Conservation (phyloP, 2,113 vertebrate species). For the Daphoenositta chrysoptera region DNA sequence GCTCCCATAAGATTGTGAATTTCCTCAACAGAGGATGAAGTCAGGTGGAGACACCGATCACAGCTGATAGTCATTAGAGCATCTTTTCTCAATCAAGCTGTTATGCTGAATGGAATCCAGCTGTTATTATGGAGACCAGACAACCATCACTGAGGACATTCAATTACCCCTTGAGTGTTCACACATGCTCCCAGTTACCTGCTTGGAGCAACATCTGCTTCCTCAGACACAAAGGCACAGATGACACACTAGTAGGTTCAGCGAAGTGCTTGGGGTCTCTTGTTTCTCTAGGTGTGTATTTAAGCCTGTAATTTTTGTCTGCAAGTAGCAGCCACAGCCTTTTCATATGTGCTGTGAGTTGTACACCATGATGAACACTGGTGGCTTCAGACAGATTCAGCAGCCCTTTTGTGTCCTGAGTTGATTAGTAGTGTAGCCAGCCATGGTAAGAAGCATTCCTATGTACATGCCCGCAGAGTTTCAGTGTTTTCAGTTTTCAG, state of each 20-base stretch:
- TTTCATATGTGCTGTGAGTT: neutral
- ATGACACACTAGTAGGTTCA: neutral
- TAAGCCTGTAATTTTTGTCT: neutral
- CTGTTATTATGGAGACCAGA: neutral
- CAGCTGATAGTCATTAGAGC: neutral
- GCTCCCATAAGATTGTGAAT: neutral
- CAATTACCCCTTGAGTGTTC: neutral
- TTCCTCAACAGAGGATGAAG: neutral
- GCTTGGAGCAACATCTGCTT: neutral
- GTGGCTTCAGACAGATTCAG: neutral
- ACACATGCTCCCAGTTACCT: neutral
- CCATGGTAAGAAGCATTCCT: neutral
- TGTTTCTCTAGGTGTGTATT: neutral
- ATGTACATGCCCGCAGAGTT: neutral
- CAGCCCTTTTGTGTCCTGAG: neutral
- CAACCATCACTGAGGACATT: neutral
- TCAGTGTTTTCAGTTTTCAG: neutral
- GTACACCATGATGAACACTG: too few relatives aligned
- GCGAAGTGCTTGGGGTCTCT: neutral
- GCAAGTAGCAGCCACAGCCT: neutral
- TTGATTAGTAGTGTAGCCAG: neutral
- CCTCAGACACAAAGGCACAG: neutral
- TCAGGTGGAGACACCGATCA: neutral
- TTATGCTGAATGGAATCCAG: neutral
- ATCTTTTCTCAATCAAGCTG: neutral